phyloP scores from a whole-genome alignment of 2,888 invertebrate genomes.

The Rhagophthalmus giganteus region DNA sequence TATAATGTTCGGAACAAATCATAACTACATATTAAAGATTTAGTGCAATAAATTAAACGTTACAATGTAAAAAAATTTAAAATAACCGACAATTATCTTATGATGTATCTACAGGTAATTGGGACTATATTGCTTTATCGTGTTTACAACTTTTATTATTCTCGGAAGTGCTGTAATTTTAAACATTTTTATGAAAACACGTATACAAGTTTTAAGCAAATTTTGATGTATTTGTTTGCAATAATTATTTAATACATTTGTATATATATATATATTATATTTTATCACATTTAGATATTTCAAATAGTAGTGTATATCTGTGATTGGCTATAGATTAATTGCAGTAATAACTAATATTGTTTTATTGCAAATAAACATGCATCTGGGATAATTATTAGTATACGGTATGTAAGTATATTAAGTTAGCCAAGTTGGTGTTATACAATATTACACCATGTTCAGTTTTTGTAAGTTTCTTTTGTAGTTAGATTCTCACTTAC shows the following conservation, averaged over 20 bases:
- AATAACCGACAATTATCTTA: too few species aligned
- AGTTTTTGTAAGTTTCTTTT: not conserved
- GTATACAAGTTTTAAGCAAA: constrained; percentile 14
- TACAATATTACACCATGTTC: constrained; percentile 4
- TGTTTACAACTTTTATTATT: too few species aligned
- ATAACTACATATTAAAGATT: too few species aligned
- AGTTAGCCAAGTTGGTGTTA: constrained; percentile 9
- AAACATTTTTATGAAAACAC: too few species aligned
- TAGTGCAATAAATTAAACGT: too few species aligned
- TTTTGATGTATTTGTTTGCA: constrained; percentile 23
- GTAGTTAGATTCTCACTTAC: too few species aligned
- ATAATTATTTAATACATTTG: constrained; percentile 19
- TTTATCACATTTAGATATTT: too few species aligned
- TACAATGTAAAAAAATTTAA: too few species aligned
- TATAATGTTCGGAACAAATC: too few species aligned
- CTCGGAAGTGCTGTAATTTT: too few species aligned
- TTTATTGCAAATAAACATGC: constrained; percentile 28
- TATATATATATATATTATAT: constrained; percentile 20
- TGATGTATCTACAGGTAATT: too few species aligned
- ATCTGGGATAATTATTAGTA: constrained; percentile 21
- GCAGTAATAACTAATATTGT: constrained; percentile 18
- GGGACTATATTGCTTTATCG: too few species aligned
- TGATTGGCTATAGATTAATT: constrained; percentile 30
- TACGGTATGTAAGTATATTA: constrained; percentile 19
- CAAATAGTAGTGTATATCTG: constrained; percentile 22